Percentiles rank a stretch among this genome's conserved stretches.
phyloP scores from a whole-genome alignment of 2,113 vertebrate genomes.

The Pongo pygmaeus region DNA sequence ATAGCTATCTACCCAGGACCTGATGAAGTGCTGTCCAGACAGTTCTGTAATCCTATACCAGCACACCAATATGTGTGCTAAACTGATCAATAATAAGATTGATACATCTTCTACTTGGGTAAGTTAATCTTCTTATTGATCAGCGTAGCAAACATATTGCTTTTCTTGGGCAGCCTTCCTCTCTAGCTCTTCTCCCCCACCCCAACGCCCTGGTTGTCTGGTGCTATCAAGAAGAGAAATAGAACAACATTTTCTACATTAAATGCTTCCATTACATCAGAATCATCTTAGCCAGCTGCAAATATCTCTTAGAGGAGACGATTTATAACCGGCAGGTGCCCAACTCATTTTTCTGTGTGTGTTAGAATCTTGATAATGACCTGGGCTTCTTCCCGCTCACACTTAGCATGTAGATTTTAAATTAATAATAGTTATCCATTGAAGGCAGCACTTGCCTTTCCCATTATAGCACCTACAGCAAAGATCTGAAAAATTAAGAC shows the following conservation, averaged over 20 bases:
- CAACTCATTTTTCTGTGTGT: conserved; percentile 22
- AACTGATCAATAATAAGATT: conserved; percentile 85
- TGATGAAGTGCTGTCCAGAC: not conserved
- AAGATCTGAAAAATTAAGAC: conserved; percentile 39
- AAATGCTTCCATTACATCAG: conserved; percentile 72
- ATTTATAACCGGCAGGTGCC: conserved; percentile 37
- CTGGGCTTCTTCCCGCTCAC: not conserved
- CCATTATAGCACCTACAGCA: not conserved
- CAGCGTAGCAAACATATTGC: conserved; percentile 78
- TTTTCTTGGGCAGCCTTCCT: conserved; percentile 50
- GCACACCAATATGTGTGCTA: conserved; percentile 72
- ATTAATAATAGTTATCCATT: conserved; percentile 65
- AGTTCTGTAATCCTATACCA: not conserved
- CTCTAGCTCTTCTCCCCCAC: not conserved
- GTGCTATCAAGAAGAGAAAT: conserved; percentile 77
- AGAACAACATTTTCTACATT: conserved; percentile 64
- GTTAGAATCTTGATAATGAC: conserved; percentile 60
- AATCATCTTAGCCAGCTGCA: conserved; percentile 64
- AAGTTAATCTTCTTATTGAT: conserved; percentile 86
- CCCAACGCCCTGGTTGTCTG: not conserved
- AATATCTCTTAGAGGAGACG: conserved; percentile 40
- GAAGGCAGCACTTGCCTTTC: not conserved
- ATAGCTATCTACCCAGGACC: not conserved
- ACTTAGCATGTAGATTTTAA: conserved; percentile 9
- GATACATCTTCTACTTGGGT: conserved; percentile 73